phyloP scores from a whole-genome alignment of 2,888 invertebrate species.

The Drosophila atripex region DNA sequence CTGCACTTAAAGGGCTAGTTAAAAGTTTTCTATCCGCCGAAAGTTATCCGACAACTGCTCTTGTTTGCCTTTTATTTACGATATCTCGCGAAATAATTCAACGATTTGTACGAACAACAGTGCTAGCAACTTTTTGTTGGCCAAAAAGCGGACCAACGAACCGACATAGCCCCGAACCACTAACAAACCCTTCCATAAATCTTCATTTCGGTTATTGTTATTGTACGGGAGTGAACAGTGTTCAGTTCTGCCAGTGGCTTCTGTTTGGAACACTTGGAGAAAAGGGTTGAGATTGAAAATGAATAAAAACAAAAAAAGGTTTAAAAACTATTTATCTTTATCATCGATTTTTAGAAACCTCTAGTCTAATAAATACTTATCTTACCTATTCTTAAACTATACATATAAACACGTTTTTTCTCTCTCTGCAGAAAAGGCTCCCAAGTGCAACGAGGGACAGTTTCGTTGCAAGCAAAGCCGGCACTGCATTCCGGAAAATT shows the following conservation, averaged over 20 bases:
- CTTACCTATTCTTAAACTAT: too few relatives aligned
- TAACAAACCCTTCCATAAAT: constrained; percentile 73
- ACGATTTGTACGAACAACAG: constrained; percentile 57
- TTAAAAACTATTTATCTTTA: too few relatives aligned
- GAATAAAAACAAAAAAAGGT: too few relatives aligned
- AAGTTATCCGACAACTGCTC: constrained; percentile 29
- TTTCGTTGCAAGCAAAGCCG: constrained; percentile 89
- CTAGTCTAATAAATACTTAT: too few relatives aligned
- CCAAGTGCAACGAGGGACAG: constrained; percentile 87
- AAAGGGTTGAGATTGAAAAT: too few relatives aligned
- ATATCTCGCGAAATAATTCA: constrained; percentile 63
- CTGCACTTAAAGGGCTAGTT: constrained; percentile 20
- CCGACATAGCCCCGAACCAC: constrained; percentile 47
- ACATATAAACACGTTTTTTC: too few relatives aligned
- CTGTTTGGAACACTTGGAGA: constrained; percentile 7
- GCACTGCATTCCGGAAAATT: constrained; percentile 90
- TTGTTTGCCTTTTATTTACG: constrained; percentile 36
- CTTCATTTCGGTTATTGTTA: constrained; percentile 74
- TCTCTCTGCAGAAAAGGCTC: constrained; percentile 83
- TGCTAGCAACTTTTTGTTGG: constrained; percentile 27
- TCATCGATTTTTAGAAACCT: too few relatives aligned
- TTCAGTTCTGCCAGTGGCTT: constrained; percentile 27
- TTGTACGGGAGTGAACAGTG: constrained; percentile 40
- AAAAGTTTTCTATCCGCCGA: constrained; percentile 31
- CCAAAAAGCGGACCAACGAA: constrained; percentile 26